phyloP scores from a whole-genome alignment of 1,140 invertebrate genomes.

The Anthonomus grandis region DNA sequence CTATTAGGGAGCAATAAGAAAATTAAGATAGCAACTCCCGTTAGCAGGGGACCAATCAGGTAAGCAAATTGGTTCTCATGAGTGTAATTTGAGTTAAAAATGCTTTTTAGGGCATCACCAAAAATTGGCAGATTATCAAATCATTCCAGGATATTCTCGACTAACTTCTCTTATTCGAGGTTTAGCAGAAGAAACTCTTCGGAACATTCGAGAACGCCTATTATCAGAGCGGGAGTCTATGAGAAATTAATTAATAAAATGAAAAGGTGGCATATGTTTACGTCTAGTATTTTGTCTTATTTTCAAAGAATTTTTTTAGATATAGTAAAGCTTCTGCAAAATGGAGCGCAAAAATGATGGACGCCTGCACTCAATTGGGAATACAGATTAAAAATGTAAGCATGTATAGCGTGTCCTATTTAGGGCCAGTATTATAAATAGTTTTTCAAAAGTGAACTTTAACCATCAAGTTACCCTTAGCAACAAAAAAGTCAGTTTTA shows the following conservation, averaged over 20 bases:
- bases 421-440: no score
- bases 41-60: not conserved
- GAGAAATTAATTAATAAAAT: constrained; percentile 18
- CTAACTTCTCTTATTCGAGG: constrained; percentile 4
- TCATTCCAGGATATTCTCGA: constrained; percentile 8
- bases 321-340: constrained; percentile 27
- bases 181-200: constrained; percentile 3
- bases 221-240: not conserved
- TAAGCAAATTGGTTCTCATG: not conserved
- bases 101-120: constrained; percentile 6
- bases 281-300: not conserved
- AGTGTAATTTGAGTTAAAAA: not conserved
- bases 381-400: constrained; percentile 31
- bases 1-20: constrained; percentile 9
- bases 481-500: no score
- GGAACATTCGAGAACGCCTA: constrained; percentile 1
- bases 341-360: constrained; percentile 29
- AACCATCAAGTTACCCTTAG: no score
- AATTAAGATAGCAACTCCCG: not conserved
- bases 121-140: constrained; percentile 5
- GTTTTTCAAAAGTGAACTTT: no score
- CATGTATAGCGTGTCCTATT: no score
- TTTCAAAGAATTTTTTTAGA: constrained; percentile 9
- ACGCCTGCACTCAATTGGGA: constrained; percentile 29
- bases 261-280: not conserved